Conservation (phyloP, 2,113 vertebrate genomes). For the Gavialis gangeticus region DNA sequence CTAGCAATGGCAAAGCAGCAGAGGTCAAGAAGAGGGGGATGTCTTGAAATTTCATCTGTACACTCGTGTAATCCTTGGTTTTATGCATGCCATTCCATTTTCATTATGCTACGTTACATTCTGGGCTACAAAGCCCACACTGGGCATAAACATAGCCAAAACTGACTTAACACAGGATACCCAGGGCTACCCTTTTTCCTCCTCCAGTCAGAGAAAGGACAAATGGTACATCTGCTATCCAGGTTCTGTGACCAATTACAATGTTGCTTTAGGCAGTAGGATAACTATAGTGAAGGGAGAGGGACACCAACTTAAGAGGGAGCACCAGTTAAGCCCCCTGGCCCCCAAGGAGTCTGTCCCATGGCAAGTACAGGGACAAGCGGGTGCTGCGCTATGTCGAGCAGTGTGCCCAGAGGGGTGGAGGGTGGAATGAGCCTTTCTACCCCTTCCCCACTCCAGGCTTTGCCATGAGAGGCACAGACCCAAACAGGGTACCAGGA, state of each 20-base stretch:
- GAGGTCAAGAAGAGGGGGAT: background rate
- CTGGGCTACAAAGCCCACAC: background rate
- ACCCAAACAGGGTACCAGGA: too few species aligned
- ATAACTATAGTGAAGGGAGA: too few species aligned
- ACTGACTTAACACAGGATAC: background rate
- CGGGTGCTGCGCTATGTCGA: too few species aligned
- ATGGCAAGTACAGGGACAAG: too few species aligned
- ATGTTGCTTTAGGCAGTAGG: background rate
- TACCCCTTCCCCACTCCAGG: too few species aligned
- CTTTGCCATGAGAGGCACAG: too few species aligned
- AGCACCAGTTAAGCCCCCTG: too few species aligned
- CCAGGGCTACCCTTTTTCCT: background rate
- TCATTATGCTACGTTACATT: background rate
- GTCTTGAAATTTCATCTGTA: background rate
- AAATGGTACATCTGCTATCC: background rate
- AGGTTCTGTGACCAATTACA: background rate
- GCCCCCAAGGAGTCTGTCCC: too few species aligned
- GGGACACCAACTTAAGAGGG: too few species aligned
- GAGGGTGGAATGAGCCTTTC: too few species aligned
- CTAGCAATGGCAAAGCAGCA: background rate
- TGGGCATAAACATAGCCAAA: background rate
- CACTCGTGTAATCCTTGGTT: background rate
- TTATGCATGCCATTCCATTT: background rate
- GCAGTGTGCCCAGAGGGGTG: too few species aligned
- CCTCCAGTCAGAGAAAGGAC: background rate